phyloP scores from a whole-genome alignment of 2,113 vertebrate genomes.

The Progne subis region DNA sequence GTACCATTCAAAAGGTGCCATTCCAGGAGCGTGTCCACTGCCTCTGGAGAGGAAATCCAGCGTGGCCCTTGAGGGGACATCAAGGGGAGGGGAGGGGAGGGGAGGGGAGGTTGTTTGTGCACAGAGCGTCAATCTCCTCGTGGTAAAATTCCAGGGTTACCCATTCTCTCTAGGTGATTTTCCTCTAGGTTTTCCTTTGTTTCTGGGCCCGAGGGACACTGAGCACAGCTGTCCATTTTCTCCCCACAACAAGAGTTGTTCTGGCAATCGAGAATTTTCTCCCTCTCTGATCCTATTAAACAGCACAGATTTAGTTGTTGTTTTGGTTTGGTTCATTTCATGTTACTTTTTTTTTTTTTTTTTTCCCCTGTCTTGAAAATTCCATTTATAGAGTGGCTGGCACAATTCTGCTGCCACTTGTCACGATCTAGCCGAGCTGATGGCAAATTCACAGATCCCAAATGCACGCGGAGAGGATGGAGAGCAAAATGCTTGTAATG shows the following conservation, averaged over 20 bases:
- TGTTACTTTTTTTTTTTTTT: neutral
- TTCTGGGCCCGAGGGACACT: neutral
- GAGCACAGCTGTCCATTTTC: neutral
- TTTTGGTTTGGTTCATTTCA: neutral
- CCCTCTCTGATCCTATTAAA: neutral
- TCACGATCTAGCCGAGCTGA: neutral
- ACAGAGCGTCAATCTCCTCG: neutral
- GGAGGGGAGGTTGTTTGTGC: neutral
- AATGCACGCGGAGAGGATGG: neutral
- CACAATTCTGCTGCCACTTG: neutral
- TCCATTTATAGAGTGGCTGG: constrained; percentile 7
- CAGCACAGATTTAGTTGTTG: neutral
- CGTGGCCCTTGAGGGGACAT: neutral
- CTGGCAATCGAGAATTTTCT: neutral
- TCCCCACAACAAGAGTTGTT: neutral
- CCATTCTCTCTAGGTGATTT: constrained; percentile 9
- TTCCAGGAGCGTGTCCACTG: neutral
- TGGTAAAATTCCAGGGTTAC: constrained; percentile 5
- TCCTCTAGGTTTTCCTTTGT: neutral
- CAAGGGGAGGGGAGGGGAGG: fast-evolving
- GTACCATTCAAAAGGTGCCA: neutral
- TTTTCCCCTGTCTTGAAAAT: neutral
- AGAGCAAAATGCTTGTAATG: neutral
- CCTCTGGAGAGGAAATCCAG: neutral
- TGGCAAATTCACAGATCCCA: neutral